Percentiles rank a stretch among this genome's conserved stretches.
These are phyloP conservation scores for Lophius piscatorius DNA, from an alignment of 2,113 vertebrate genomes.

Conservation along the genomic window DNA sequence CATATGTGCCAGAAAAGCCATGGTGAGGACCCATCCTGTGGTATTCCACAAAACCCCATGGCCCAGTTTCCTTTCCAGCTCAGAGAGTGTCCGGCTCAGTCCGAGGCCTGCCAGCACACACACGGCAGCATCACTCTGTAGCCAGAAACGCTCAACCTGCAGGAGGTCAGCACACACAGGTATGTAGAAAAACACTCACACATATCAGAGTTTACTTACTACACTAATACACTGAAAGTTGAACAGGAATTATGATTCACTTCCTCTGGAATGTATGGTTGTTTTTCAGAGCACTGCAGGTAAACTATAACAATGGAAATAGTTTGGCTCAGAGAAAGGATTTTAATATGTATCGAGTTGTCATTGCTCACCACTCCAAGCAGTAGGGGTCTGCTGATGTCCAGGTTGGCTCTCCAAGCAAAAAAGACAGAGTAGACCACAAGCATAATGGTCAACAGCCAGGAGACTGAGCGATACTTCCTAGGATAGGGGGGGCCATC, in stretches of 20 bases:
- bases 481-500: conserved; percentile 33
- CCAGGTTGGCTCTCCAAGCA: conserved; percentile 96
- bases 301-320: not conserved
- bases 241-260: too few relatives aligned
- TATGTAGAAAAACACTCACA: conserved; percentile 4
- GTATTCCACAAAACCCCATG: conserved; percentile 59
- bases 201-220: conserved; percentile 13
- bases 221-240: too few relatives aligned
- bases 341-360: not conserved
- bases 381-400: conserved; percentile 91
- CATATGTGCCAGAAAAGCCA: conserved; percentile 80
- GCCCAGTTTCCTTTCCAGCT: conserved; percentile 71
- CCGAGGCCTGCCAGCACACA: conserved; percentile 91
- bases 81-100: conserved; percentile 66
- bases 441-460: conserved; percentile 87
- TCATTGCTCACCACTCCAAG: conserved; percentile 90
- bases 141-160: conserved; percentile 97
- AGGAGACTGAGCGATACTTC: conserved; percentile 76
- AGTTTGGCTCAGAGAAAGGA: not conserved
- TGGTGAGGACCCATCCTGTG: conserved; percentile 85
- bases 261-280: too few relatives aligned
- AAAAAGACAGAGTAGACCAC: conserved; percentile 93
- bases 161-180: conserved; percentile 17
- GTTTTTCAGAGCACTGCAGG: not conserved
- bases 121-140: conserved; percentile 90